Conservation (phyloP, 1,140 invertebrate species). For the Nylanderia fulva region DNA sequence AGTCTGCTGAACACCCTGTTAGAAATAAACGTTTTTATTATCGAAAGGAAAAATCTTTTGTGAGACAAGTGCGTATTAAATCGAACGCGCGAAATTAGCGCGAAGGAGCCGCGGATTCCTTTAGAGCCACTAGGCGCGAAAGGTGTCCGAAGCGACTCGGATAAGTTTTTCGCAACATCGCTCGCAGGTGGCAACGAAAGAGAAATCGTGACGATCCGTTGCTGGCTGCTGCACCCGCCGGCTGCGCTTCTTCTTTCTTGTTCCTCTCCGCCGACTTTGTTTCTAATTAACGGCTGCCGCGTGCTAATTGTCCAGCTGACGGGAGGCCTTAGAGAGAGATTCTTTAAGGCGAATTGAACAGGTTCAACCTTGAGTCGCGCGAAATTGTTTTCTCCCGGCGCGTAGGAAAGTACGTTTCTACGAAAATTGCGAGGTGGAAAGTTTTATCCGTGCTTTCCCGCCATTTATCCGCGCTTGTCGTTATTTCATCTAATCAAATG, state of each 20-base stretch:
- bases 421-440: conserved; percentile 62
- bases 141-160: background rate
- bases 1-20: too few relatives aligned
- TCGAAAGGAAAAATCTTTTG: background rate
- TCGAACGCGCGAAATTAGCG: background rate
- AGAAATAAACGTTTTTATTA: background rate
- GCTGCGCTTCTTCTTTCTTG: conserved; percentile 34
- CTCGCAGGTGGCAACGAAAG: conserved; percentile 30
- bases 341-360: conserved; percentile 52
- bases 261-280: conserved; percentile 61
- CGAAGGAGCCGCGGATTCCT: background rate
- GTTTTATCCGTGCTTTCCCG: conserved; percentile 37
- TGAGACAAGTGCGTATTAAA: background rate
- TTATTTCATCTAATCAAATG: background rate
- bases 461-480: background rate
- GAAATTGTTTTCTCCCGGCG: conserved; percentile 61
- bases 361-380: conserved; percentile 35
- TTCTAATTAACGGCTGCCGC: conserved; percentile 75
- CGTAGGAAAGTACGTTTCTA: conserved; percentile 45
- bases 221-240: conserved; percentile 43
- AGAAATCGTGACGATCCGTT: conserved; percentile 52
- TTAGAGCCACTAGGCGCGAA: background rate
- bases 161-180: conserved; percentile 19
- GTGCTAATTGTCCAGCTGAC: conserved; percentile 74
- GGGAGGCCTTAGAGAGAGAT: conserved; percentile 64